phyloP scores from a whole-genome alignment of 2,797 vertebrate genomes.

The Darevskia nairensis region DNA sequence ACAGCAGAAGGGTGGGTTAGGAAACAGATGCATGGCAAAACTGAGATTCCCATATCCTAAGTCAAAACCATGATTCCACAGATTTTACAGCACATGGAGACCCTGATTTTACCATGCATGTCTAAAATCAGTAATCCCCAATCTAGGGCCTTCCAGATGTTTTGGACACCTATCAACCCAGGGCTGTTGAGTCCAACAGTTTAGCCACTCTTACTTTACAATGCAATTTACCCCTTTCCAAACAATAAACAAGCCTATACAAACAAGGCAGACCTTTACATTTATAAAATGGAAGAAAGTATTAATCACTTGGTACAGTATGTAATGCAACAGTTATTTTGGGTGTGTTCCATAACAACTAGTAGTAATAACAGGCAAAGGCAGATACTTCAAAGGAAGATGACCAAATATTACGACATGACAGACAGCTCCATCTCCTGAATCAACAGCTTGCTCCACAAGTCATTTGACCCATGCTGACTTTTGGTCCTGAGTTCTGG shows the following conservation, averaged over 20 bases:
- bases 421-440: not conserved
- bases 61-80: not conserved
- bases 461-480: not conserved
- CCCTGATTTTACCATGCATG: not conserved
- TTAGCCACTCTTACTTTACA: not conserved
- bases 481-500: not conserved
- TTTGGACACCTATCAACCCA: too few species aligned
- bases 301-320: not conserved
- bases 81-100: too few species aligned
- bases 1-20: not conserved
- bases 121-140: not conserved
- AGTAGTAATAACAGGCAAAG: not conserved
- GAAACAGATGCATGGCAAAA: not conserved
- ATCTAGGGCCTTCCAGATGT: not conserved
- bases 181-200: too few species aligned
- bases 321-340: not conserved
- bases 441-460: not conserved
- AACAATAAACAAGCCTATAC: not conserved
- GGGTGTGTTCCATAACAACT: not conserved
- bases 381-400: not conserved
- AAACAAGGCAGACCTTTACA: not conserved
- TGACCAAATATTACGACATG: not conserved
- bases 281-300: not conserved
- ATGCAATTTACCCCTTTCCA: not conserved
- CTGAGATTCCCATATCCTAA: not conserved